Evolutionary conservation across 2,888 invertebrate genomes (phyloP).

Genomic region (Bombylius discolor): DNA sequence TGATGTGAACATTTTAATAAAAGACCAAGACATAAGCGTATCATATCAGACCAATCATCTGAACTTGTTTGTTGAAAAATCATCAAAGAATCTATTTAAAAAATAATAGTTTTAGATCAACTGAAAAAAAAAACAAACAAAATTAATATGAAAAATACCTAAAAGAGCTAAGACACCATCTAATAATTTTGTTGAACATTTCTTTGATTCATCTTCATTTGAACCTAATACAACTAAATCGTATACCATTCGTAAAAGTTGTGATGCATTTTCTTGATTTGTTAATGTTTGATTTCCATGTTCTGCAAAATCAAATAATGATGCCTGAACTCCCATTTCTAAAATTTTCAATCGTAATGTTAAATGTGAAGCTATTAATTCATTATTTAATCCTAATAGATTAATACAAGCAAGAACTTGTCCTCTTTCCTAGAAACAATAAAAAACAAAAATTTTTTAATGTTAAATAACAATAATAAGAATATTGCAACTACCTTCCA

Average conservation of each 20-base stretch:
- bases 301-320: constrained; percentile 44
- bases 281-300: constrained; percentile 34
- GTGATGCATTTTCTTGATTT: constrained; percentile 43
- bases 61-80: constrained; percentile 42
- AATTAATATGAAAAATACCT: constrained; percentile 13
- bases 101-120: background rate
- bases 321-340: constrained; percentile 47
- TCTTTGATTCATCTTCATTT: constrained; percentile 39
- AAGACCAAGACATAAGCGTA: constrained; percentile 39
- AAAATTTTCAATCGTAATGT: constrained; percentile 43
- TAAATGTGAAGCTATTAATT: constrained; percentile 41
- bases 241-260: constrained; percentile 44
- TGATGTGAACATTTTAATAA: constrained; percentile 38
- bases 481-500: constrained; percentile 38
- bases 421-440: constrained; percentile 36
- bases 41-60: constrained; percentile 45
- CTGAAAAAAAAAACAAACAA: background rate
- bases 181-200: constrained; percentile 40
- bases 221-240: constrained; percentile 44
- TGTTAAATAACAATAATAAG: background rate
- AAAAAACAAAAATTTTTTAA: constrained; percentile 2
- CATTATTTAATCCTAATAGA: constrained; percentile 42
- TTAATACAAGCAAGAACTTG: constrained; percentile 48
- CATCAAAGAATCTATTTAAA: constrained; percentile 37
- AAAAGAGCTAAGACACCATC: constrained; percentile 43